Percentiles rank a stretch among this genome's conserved stretches.
Evolutionary conservation across 2,113 vertebrate species (phyloP).

Genomic region (Channa maculata): DNA sequence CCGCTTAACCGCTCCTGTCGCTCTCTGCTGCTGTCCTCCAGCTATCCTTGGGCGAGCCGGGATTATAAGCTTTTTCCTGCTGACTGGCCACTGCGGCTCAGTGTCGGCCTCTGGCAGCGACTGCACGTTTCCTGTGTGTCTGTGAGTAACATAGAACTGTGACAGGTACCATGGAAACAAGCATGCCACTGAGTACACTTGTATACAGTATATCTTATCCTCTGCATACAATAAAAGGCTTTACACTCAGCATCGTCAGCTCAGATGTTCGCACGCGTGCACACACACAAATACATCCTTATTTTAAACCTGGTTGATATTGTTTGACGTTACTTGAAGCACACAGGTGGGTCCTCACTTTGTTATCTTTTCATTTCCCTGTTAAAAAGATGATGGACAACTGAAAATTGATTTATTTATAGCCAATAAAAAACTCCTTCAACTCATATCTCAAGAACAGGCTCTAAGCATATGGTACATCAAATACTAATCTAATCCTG

Average conservation of each 20-base stretch:
- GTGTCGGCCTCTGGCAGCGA: constrained; percentile 17
- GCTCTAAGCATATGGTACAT: constrained; percentile 45
- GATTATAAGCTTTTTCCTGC: constrained; percentile 64
- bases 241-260: too few relatives aligned
- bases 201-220: neutral
- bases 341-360: neutral
- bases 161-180: constrained; percentile 20
- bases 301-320: constrained; percentile 5
- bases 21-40: neutral
- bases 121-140: constrained; percentile 33
- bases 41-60: constrained; percentile 31
- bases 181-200: neutral
- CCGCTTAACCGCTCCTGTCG: constrained; percentile 2
- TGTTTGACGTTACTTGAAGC: constrained; percentile 20
- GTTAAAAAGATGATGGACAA: constrained; percentile 49
- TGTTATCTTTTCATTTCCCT: constrained; percentile 38
- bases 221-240: neutral
- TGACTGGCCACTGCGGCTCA: constrained; percentile 41
- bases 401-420: constrained; percentile 49
- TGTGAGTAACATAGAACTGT: constrained; percentile 11
- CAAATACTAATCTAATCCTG: constrained; percentile 54
- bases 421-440: constrained; percentile 51
- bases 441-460: constrained; percentile 31
- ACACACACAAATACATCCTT: neutral
- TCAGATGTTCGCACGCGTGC: neutral